Conservation (phyloP, 2,797 vertebrate genomes). For the Carcharodon carcharias region DNA sequence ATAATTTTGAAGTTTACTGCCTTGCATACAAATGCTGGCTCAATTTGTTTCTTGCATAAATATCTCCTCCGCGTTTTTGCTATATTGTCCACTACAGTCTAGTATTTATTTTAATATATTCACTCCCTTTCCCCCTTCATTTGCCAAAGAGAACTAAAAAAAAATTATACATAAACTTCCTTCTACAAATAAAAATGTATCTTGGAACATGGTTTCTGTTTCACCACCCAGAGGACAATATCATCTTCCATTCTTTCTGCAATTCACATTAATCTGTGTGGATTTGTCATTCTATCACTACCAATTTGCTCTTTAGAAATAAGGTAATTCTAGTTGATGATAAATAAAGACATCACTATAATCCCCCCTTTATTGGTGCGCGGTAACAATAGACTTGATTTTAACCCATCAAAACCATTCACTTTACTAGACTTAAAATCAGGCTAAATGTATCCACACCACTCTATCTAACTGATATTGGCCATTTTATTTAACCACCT, state of each 20-base stretch:
- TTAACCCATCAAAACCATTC: background rate
- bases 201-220: background rate
- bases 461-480: background rate
- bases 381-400: background rate
- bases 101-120: background rate
- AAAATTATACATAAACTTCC: background rate
- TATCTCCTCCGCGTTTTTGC: background rate
- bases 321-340: background rate
- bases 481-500: background rate
- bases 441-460: background rate
- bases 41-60: background rate
- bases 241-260: background rate
- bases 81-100: background rate
- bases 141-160: background rate
- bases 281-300: background rate
- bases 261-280: background rate
- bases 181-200: background rate
- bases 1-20: background rate
- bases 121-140: background rate
- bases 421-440: too few relatives aligned
- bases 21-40: background rate
- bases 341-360: too few relatives aligned
- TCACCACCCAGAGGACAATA: background rate
- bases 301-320: background rate
- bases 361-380: background rate